These are phyloP conservation scores for Ferdinandea cuprea DNA, from an alignment of 2,888 invertebrate genomes.

Conservation along the genomic window DNA sequence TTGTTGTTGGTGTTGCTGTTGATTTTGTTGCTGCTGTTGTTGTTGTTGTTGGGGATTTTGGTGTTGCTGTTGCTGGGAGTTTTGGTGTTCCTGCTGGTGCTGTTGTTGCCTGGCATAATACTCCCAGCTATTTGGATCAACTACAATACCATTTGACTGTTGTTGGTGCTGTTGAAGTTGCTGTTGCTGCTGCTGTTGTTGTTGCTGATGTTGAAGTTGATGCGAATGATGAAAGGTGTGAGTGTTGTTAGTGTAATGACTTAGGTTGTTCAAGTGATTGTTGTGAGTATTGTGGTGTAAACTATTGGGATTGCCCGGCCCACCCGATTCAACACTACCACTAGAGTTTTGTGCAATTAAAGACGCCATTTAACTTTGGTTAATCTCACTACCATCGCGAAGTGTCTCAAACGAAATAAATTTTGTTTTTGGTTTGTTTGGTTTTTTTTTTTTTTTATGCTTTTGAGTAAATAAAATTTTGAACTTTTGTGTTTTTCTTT, in stretches of 20 bases:
- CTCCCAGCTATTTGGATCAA: conserved; percentile 79
- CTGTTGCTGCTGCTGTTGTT: conserved; percentile 76
- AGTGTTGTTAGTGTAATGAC: conserved; percentile 77
- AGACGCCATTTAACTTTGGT: conserved; percentile 82
- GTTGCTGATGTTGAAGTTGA: too few relatives aligned
- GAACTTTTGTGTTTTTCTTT: conserved; percentile 46
- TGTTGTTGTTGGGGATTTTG: conserved; percentile 70
- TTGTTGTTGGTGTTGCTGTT: too few relatives aligned
- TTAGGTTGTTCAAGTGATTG: conserved; percentile 81
- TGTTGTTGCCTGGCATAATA: conserved; percentile 80
- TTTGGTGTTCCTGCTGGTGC: conserved; percentile 76
- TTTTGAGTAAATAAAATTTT: conserved; percentile 57
- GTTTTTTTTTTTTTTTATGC: conserved; percentile 24
- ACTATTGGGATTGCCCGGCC: conserved; percentile 76
- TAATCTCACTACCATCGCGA: conserved; percentile 80
- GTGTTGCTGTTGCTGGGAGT: conserved; percentile 52
- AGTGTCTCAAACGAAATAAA: conserved; percentile 31
- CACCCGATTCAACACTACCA: conserved; percentile 80
- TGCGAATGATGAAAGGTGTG: conserved; percentile 77
- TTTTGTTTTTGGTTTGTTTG: conserved; percentile 20
- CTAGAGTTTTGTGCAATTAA: conserved; percentile 82
- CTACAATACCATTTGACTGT: conserved; percentile 76
- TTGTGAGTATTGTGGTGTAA: conserved; percentile 80
- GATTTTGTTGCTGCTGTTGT: conserved; percentile 77
- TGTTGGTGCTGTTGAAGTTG: conserved; percentile 76